Conservation (phyloP, 2,888 invertebrate species). For the Venustoraphidia nigricollis region DNA sequence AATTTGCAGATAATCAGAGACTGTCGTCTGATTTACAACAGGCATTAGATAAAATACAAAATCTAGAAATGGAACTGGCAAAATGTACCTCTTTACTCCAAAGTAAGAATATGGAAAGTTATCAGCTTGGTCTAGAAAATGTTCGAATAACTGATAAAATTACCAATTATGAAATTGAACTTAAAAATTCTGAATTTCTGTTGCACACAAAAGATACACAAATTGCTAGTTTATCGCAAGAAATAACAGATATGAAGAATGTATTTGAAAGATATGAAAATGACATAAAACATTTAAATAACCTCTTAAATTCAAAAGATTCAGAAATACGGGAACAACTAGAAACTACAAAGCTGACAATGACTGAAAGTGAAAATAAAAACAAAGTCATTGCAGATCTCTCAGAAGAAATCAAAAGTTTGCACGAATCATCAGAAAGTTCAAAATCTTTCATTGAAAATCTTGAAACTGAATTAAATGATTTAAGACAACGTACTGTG, state of each 20-base stretch:
- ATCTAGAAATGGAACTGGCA: conserved; percentile 11
- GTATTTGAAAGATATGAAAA: no score
- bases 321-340: no score
- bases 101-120: no score
- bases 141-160: no score
- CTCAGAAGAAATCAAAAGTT: conserved; percentile 7
- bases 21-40: conserved; percentile 11
- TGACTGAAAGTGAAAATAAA: no score
- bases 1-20: conserved; percentile 11
- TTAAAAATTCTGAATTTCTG: conserved; percentile 7
- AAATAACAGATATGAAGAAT: neutral
- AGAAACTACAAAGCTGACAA: no score
- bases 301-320: no score
- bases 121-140: no score
- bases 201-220: conserved; percentile 10
- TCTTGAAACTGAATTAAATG: no score
- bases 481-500: no score
- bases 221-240: conserved; percentile 1
- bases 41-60: conserved; percentile 10
- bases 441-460: no score
- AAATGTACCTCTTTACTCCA: conserved; percentile 2
- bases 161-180: conserved; percentile 7
- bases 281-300: no score
- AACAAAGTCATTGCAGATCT: conserved; percentile 1
- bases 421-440: neutral